Percentiles rank a stretch among this genome's conserved stretches.
Evolutionary conservation across 2,113 vertebrate genomes (phyloP).

Genomic region (Strigops habroptila): DNA sequence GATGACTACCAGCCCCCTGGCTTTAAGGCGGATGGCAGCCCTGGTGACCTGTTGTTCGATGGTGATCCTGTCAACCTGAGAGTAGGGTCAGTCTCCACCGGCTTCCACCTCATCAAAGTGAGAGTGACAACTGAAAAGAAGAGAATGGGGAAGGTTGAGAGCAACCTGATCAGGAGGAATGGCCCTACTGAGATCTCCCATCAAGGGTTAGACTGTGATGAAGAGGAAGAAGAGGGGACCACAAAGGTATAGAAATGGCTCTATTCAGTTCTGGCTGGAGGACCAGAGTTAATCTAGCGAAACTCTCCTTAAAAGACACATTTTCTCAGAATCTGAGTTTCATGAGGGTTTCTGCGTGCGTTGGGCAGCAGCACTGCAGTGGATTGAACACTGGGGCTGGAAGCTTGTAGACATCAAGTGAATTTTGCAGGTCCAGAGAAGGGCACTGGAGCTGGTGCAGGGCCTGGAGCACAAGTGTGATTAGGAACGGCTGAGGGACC

Average conservation of each 20-base stretch:
- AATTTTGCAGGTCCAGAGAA: background rate
- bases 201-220: conserved; percentile 72
- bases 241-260: conserved; percentile 50
- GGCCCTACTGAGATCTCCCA: conserved; percentile 56
- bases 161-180: conserved; percentile 2
- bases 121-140: conserved; percentile 70
- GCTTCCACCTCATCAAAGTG: conserved; percentile 73
- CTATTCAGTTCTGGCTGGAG: background rate
- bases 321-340: background rate
- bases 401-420: background rate
- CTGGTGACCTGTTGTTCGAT: conserved; percentile 61
- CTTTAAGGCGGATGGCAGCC: conserved; percentile 67
- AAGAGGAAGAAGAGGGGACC: conserved; percentile 67
- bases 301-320: background rate
- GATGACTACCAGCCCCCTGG: conserved; percentile 77
- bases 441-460: background rate
- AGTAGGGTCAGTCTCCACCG: conserved; percentile 70
- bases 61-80: conserved; percentile 68
- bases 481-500: background rate
- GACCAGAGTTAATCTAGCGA: background rate
- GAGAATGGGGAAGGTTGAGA: conserved; percentile 33
- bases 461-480: background rate
- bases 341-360: background rate
- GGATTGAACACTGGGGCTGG: background rate
- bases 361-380: background rate